Evolutionary conservation across 1,140 invertebrate species (phyloP), one percentile per base, ranked within the genome.

Genomic region (Dermatophagoides farinae): DNA sequence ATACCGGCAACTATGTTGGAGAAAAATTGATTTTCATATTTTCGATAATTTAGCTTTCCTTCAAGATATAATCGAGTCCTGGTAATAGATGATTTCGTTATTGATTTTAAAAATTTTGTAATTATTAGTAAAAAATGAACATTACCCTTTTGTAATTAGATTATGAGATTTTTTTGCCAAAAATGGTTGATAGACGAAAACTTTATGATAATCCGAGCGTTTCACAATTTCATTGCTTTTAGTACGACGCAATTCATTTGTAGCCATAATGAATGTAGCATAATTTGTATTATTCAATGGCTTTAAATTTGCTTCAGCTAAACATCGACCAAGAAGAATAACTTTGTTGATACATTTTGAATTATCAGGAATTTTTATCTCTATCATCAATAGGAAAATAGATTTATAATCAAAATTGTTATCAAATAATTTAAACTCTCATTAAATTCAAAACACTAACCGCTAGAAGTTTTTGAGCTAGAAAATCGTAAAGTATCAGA

Each of bases 281-380:
- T 38, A 55, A 25, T 55, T 14, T 55, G 53, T 55, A 25, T 55
- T 55, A 31, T 55, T 55, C 2, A 55, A 25, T 55, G 53, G 53
- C 14, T 55, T 55, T 23, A 55, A 38, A n/a, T 38, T 12, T 39
- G 53, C 10, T 22, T 55, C 53, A 14, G 10, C 23, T 1, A 44
- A 5, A 44, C 53, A 55, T 38, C 53, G 53, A 55, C 53, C 53
- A 31, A 55, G 23, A 2, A 55, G 23, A 55, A 55, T 55, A n/a
- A 55, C 53, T 55, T 55, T 55, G 23, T 55, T 55, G 31, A 55
- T 55, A 44, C 53, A 55, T 55, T 55, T 55, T 39, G 53, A 39
- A 55, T 40, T 55, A 31, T 55, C 53, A 1, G 53, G 53, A 2
- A 40, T 38, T 18, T 23, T 14, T 11, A 38, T 2, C 23, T 55